These are phyloP conservation scores for Cryptoblepharus egeriae DNA, from an alignment of 2,797 vertebrate genomes.

Conservation along the genomic window DNA sequence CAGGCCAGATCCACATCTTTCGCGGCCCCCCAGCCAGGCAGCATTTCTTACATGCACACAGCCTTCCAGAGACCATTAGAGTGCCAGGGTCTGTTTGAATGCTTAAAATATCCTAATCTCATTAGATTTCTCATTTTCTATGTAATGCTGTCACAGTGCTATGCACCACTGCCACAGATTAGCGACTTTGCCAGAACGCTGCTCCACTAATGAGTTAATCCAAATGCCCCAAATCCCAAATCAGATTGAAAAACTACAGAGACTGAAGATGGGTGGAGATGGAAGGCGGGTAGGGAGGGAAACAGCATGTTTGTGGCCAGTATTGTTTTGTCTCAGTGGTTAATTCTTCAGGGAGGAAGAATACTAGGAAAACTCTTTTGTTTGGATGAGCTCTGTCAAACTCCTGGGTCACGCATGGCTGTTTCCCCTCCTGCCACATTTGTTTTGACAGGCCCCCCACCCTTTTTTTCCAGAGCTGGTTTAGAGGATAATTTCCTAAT, in stretches of 20 bases:
- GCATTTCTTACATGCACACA: constrained; percentile 3
- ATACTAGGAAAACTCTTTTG: constrained; percentile 39
- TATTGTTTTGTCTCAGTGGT: constrained; percentile 39
- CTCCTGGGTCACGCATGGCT: background rate
- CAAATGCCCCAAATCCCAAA: constrained; percentile 80
- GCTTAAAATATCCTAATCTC: constrained; percentile 71
- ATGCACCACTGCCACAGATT: constrained; percentile 78
- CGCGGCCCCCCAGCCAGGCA: background rate
- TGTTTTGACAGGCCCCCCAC: background rate
- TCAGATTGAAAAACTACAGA: constrained; percentile 77
- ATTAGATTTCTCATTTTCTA: constrained; percentile 80
- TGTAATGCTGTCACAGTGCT: constrained; percentile 73
- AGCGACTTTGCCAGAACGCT: constrained; percentile 74
- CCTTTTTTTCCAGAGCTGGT: background rate
- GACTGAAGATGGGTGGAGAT: constrained; percentile 44
- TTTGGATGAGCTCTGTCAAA: constrained; percentile 47
- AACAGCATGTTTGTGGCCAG: background rate
- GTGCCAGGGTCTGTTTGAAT: constrained; percentile 61
- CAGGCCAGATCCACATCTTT: constrained; percentile 24
- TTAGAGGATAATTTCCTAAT: background rate
- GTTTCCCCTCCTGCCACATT: constrained; percentile 47
- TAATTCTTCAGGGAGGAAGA: constrained; percentile 50
- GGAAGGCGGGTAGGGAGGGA: background rate
- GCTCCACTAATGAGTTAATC: constrained; percentile 81
- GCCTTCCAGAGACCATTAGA: constrained; percentile 53